Conservation (phyloP, 2,888 invertebrate species). For the Amphipyra tragopoginis region DNA sequence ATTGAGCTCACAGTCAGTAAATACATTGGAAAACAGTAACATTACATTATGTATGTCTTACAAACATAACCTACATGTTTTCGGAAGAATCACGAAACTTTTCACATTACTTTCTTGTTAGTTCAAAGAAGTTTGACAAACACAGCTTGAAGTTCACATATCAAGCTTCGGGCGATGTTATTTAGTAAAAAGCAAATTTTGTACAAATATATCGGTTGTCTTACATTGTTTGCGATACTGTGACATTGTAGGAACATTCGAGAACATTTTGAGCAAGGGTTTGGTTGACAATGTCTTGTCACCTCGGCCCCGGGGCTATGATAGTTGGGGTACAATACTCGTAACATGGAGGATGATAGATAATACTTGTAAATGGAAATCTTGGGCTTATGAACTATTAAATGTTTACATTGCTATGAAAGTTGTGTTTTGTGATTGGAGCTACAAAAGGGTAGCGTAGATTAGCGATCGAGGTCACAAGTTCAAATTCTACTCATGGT, state of each 20-base stretch:
- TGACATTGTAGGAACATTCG: constrained; percentile 46
- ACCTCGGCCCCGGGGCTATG: constrained; percentile 69
- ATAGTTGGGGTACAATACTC: constrained; percentile 68
- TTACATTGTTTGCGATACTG: constrained; percentile 73
- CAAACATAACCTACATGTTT: constrained; percentile 52
- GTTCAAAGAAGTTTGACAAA: constrained; percentile 57
- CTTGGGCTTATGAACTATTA: constrained; percentile 50
- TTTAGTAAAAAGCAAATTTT: constrained; percentile 48
- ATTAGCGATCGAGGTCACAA: neutral
- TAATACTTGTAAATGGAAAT: constrained; percentile 62
- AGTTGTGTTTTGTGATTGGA: constrained; percentile 34
- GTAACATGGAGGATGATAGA: constrained; percentile 56
- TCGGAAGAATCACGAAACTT: constrained; percentile 46
- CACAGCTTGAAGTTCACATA: constrained; percentile 54
- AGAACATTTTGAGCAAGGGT: constrained; percentile 63
- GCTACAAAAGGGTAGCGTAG: constrained; percentile 18
- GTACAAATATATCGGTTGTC: constrained; percentile 59
- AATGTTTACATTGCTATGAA: constrained; percentile 43
- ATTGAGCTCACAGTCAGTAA: constrained; percentile 3
- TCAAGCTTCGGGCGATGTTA: constrained; percentile 42
- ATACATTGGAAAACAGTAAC: constrained; percentile 36
- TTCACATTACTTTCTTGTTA: constrained; percentile 54
- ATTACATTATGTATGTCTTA: constrained; percentile 30
- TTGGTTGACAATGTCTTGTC: constrained; percentile 74
- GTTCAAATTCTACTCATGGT: neutral